A percentile compares a stretch with the other conserved stretches of the same genome.
Evolutionary conservation across 2,888 invertebrate genomes (phyloP).

Genomic region (Campoletis raptor): DNA sequence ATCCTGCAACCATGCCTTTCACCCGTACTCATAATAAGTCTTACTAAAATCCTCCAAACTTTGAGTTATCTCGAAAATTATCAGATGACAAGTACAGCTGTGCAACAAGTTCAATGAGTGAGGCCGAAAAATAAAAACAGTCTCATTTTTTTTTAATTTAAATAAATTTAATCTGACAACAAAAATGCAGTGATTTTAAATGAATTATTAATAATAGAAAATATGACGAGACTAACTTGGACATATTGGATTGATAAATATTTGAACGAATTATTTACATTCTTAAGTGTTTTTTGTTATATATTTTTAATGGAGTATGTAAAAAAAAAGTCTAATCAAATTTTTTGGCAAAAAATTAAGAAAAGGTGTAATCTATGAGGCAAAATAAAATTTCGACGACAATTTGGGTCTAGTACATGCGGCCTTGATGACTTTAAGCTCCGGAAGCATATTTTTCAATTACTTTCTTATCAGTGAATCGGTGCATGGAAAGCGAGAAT

Average conservation of each 20-base stretch:
- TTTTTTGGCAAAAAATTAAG: too few species aligned
- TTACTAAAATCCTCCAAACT: background rate
- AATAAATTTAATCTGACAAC: background rate
- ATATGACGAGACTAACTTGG: too few species aligned
- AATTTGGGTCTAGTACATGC: conserved; percentile 27
- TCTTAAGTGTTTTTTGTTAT: background rate
- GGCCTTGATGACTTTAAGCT: conserved; percentile 40
- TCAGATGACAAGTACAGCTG: background rate
- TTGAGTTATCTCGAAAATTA: conserved; percentile 6
- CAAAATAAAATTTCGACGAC: conserved; percentile 23
- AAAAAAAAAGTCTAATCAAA: too few species aligned
- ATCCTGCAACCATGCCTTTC: background rate
- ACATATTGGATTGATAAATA: background rate
- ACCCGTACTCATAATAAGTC: conserved; percentile 16
- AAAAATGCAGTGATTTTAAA: background rate
- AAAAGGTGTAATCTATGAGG: background rate
- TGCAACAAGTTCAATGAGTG: background rate
- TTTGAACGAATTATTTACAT: background rate
- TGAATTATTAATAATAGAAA: too few species aligned
- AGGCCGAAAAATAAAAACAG: background rate
- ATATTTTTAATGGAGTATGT: background rate
- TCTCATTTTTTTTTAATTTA: too few species aligned
- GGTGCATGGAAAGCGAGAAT: conserved; percentile 21
- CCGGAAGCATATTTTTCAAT: conserved; percentile 57
- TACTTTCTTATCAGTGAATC: conserved; percentile 63